Conservation (phyloP, 2,113 vertebrate genomes). For the Psittacula cyanocephala region DNA sequence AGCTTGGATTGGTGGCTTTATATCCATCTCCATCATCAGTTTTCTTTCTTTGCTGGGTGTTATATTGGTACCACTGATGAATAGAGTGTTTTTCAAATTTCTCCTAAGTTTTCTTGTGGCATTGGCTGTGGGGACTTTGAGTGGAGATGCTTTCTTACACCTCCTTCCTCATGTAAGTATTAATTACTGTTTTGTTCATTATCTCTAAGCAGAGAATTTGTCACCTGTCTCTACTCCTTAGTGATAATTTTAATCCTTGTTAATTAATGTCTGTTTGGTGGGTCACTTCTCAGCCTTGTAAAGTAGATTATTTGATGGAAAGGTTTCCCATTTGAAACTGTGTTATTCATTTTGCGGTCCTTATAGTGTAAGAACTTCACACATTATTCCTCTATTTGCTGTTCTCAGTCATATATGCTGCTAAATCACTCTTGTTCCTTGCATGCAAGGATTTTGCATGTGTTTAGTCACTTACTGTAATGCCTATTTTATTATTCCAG, state of each 20-base stretch:
- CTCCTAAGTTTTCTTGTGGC: constrained; percentile 97
- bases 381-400: not conserved
- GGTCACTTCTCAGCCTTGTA: not conserved
- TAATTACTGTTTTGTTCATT: not conserved
- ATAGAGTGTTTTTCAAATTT: constrained; percentile 95
- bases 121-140: constrained; percentile 93
- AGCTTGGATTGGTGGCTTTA: constrained; percentile 94
- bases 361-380: not conserved
- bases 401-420: not conserved
- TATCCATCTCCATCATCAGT: constrained; percentile 94
- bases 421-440: not conserved
- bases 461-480: not conserved
- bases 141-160: constrained; percentile 95
- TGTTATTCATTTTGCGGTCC: not conserved
- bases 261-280: not conserved
- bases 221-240: not conserved
- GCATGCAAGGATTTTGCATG: not conserved
- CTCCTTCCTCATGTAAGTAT: constrained; percentile 95
- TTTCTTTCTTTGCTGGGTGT: constrained; percentile 91
- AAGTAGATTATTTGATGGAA: not conserved
- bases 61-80: constrained; percentile 93
- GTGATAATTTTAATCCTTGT: not conserved
- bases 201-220: not conserved
- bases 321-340: not conserved
- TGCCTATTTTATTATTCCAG: not conserved